Base-by-base conservation (phyloP, 2,888 invertebrate genomes). In the Nezara viridula region DNA sequence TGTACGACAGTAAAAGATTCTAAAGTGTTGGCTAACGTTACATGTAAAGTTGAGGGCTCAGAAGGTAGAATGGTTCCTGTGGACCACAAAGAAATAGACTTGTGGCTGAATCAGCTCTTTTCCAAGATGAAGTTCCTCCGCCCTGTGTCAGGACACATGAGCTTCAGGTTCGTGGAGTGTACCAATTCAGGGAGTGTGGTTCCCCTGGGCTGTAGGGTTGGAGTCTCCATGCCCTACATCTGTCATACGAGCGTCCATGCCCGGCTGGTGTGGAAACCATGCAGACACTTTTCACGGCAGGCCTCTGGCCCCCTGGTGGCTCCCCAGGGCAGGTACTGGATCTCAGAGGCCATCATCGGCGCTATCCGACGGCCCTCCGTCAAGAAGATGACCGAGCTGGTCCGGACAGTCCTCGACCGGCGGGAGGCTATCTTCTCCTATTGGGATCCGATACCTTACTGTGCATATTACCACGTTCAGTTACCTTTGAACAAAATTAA, bases 371-470 rank as follows among this genome's bases (percentile, higher is more conserved):
- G 93, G 91, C 94, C 94, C 14, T 92, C 93, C 12, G 92, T 94
- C 10, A 93, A 93, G 91, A 93, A 94, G 3, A 94, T 96, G 10
- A 94, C 94, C 37, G 94, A 95, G 92, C 92, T 96, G 86, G 93
- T 96, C 91, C 95, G 95, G 66, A 95, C 95, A 0, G 95, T 96
- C 60, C 92, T 97, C 91, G 96, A 97, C 92, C 96, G 96, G 91
- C 94, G 96, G 73, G 97, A 97, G 92, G 97, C 96, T 0, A 93
- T 97, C 1, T 97, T 97, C 92, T 95, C 95, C 10, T 96, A 96
- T 92, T 97, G 97, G 97, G 97, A 97, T 92, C 97, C 97, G 10
- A 92, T 97, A 91, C 97, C 97, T 0, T 97, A 97, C 92, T 97
- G 96, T 92, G 97, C 96, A 5, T 97, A 96, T 92, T 97, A 97